phyloP scores from a whole-genome alignment of 1,140 invertebrate genomes.

The Drosophila santomea region DNA sequence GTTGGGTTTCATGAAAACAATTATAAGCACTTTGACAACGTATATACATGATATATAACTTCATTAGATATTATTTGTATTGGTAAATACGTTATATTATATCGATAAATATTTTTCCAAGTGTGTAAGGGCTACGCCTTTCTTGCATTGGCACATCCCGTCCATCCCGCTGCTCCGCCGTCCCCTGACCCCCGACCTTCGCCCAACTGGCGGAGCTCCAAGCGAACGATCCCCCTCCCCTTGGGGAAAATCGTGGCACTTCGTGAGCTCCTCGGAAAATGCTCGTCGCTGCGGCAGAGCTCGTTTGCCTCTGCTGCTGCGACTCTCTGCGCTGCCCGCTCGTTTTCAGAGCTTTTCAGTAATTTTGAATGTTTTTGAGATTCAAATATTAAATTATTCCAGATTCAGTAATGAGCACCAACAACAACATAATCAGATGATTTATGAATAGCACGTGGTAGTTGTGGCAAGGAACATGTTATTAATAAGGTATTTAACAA shows the following conservation, averaged over 20 bases:
- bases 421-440: constrained; percentile 11
- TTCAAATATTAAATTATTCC: constrained; percentile 1
- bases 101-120: background rate
- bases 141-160: constrained; percentile 17
- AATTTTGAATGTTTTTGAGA: constrained; percentile 29
- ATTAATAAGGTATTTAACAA: too few relatives aligned
- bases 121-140: background rate
- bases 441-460: constrained; percentile 26
- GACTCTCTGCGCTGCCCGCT: background rate
- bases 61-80: too few relatives aligned
- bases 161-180: constrained; percentile 1
- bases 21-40: too few relatives aligned
- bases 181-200: constrained; percentile 12
- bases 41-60: too few relatives aligned
- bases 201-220: constrained; percentile 72
- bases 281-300: constrained; percentile 23
- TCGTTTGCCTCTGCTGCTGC: constrained; percentile 21
- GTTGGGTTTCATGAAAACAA: too few relatives aligned
- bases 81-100: too few relatives aligned
- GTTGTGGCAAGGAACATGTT: background rate
- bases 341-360: constrained; percentile 5
- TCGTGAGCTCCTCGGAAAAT: constrained; percentile 46
- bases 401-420: constrained; percentile 4
- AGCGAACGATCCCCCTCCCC: constrained; percentile 44
- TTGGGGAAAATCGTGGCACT: constrained; percentile 8